Percentiles rank a stretch among this genome's conserved stretches.
Evolutionary conservation across 2,797 vertebrate genomes (phyloP).

Genomic region (Peromyscus aztecus): DNA sequence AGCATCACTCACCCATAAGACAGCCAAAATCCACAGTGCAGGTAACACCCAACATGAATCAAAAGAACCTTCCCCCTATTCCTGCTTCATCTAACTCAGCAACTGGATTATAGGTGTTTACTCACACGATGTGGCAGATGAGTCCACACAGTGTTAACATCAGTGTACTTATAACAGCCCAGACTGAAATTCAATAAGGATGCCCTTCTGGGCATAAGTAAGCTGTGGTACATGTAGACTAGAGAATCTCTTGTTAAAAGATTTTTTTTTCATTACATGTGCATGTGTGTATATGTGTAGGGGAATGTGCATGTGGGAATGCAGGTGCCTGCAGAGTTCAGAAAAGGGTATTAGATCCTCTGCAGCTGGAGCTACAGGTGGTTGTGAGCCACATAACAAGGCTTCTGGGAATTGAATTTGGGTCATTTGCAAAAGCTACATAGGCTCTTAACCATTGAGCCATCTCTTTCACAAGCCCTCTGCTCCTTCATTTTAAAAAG

Average conservation of each 20-base stretch:
- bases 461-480: background rate
- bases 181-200: background rate
- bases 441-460: background rate
- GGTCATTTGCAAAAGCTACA: background rate
- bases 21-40: background rate
- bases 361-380: background rate
- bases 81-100: background rate
- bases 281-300: background rate
- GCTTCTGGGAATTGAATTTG: background rate
- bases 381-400: background rate
- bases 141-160: background rate
- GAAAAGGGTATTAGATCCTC: background rate
- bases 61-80: background rate
- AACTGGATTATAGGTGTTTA: background rate
- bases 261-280: background rate
- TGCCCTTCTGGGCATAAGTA: background rate
- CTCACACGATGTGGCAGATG: background rate
- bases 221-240: background rate
- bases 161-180: background rate
- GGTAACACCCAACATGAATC: background rate
- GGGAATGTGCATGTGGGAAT: no score
- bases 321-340: background rate
- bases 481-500: background rate
- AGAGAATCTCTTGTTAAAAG: background rate
- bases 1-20: background rate